Conservation (phyloP, 2,113 vertebrate genomes). For the Nibea albiflora region DNA sequence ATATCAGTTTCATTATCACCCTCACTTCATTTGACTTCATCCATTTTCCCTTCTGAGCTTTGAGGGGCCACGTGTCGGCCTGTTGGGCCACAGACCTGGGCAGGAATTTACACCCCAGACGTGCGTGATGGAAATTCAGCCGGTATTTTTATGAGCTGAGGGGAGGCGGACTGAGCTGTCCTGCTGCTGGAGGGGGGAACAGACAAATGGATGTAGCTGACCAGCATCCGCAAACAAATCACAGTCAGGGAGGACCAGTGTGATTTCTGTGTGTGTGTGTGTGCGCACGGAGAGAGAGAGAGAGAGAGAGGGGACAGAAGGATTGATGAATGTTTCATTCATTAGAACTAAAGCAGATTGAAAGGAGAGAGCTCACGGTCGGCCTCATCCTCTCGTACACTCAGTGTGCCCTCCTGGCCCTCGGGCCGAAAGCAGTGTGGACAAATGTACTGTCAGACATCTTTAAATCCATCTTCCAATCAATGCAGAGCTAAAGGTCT, state of each 20-base stretch:
- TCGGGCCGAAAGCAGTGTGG: background rate
- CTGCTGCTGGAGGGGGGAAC: constrained; percentile 64
- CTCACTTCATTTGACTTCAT: constrained; percentile 48
- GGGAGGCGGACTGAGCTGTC: constrained; percentile 46
- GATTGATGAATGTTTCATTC: constrained; percentile 61
- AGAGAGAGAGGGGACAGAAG: constrained; percentile 1
- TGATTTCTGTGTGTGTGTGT: constrained; percentile 66
- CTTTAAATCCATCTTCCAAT: background rate
- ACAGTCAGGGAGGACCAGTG: constrained; percentile 50
- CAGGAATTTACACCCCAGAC: constrained; percentile 73
- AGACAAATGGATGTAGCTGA: constrained; percentile 78
- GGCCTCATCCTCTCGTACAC: background rate
- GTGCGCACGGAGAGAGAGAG: background rate
- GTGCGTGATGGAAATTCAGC: constrained; percentile 75
- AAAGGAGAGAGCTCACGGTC: constrained; percentile 30
- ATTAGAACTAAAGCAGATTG: constrained; percentile 50
- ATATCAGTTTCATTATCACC: constrained; percentile 60
- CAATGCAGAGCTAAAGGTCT: background rate
- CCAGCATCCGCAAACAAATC: constrained; percentile 83
- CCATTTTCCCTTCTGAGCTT: constrained; percentile 20
- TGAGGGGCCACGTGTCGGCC: constrained; percentile 19
- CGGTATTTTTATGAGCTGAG: constrained; percentile 81
- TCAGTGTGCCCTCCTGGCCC: background rate
- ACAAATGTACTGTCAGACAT: background rate
- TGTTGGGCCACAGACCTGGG: constrained; percentile 52